Base-by-base conservation (phyloP, 1,140 invertebrate genomes). In the Sinonovacula constricta region DNA sequence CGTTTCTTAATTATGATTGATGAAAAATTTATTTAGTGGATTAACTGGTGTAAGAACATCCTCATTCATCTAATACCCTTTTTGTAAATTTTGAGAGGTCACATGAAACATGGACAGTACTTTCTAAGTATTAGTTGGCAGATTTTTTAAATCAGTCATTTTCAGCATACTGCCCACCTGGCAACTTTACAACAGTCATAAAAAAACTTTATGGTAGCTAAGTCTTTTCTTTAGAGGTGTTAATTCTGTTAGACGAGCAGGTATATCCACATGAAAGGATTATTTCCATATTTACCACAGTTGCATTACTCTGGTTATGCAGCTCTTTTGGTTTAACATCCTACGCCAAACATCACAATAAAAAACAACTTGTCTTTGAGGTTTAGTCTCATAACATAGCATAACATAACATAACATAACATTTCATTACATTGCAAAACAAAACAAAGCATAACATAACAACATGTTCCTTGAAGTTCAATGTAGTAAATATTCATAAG, bases 41-140 rank as follows among this genome's bases (percentile, higher is more conserved):
- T 72, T 72, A 7, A 71, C 68, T 36, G 78, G 39, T 36, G 70
- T 45, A 59, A 66, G 36, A 51, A 66, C 56, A 69, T 67, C 72
- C 24, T 69, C n/a, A n/a, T n/a, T n/a, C 53, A 33, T 75, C 79
- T 54, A 69, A 36, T n/a, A 45, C 36, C 57, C 26, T n/a, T 24
- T 30, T 26, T 24, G 30, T 3, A 22, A 33, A n/a, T 71, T 30
- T 18, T 36, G 7, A 18, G 22, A 34, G 26, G 51, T 1, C 3
- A 15, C 34, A 24, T 53, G 68, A 10, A 59, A 56, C 14, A 12
- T 56, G n/a, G 26, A 53, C 26, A 36, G 4, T 36, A 24, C 24
- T 36, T 34, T 18, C 5, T 59, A 56, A 36, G 31, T 22, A 59
- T 71, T 71, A 59, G 69, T 3, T 22, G 57, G 69, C 26, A 72